Conservation (phyloP, 2,797 vertebrate species). For the Adelosebastes latens region DNA sequence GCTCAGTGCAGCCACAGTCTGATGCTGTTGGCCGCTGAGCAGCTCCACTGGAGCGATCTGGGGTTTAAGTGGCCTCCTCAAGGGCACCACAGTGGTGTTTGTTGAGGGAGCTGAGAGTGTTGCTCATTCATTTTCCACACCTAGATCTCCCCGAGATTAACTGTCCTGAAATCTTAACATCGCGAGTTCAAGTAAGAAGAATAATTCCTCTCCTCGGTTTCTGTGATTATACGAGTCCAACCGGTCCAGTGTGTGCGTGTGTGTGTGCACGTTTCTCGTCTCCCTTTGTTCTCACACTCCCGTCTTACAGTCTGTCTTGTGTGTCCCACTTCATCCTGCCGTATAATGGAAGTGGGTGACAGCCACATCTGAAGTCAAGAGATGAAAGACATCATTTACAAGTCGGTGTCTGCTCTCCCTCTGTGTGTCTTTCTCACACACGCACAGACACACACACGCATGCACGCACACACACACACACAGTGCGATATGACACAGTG, state of each 20-base stretch:
- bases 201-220: slow-evolving; percentile 28
- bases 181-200: slow-evolving; percentile 33
- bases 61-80: slow-evolving; percentile 70
- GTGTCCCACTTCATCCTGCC: slow-evolving; percentile 71
- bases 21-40: slow-evolving; percentile 63
- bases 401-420: slow-evolving; percentile 67
- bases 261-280: slow-evolving; percentile 21
- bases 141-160: slow-evolving; percentile 52
- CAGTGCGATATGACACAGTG: not conserved
- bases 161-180: slow-evolving; percentile 49
- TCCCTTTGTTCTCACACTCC: slow-evolving; percentile 75
- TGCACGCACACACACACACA: not conserved
- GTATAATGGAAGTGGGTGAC: slow-evolving; percentile 77
- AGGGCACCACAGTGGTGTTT: slow-evolving; percentile 58
- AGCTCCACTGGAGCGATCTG: slow-evolving; percentile 67
- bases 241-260: slow-evolving; percentile 18
- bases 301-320: slow-evolving; percentile 65
- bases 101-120: slow-evolving; percentile 42
- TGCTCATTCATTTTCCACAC: slow-evolving; percentile 60
- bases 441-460: not conserved
- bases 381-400: slow-evolving; percentile 84
- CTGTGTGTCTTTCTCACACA: slow-evolving; percentile 34
- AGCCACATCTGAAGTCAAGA: slow-evolving; percentile 79
- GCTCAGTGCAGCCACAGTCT: slow-evolving; percentile 50
- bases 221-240: slow-evolving; percentile 34